Evolutionary conservation across 30 jellyfish, hydroid and myxozoan species (phyloP), one percentile per base, ranked within the genome.

Genomic region (Aurelia sp.): DNA sequence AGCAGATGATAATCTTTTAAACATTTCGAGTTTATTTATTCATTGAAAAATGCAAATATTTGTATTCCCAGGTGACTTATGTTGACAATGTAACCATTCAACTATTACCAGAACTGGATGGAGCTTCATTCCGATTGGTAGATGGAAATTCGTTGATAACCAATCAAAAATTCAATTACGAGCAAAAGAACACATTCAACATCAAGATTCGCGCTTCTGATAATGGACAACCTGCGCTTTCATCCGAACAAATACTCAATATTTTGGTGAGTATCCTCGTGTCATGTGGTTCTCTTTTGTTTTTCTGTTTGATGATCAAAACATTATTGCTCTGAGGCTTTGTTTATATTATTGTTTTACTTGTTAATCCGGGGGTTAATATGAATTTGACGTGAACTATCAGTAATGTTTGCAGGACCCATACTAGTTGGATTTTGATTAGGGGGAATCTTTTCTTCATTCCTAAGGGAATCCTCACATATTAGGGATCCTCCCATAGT

Each of bases 161-260:
- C 92, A 82, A 82, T 82, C 85, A 82, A 78, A 52, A 48, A n/a
- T 67, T 86, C 67, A 85, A 86, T 57, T 86, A 86, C 70, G 96
- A 86, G 65, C 60, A 67, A 48, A 75, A 67, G 88, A 86, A 62
- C 55, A 22, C 40, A 60, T 76, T 53, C 61, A 9, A 80, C 4
- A 75, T 86, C 82, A 74, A 48, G 47, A 67, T 86, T 67, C 85
- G 80, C 65, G 96, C 90, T n/a, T 47, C 85, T 16, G 96, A 86
- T 73, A 76, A 69, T 69, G 96, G 90, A 9, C 22, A 35, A 48
- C 90, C 96, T 57, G 60, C 68, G 7, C 85, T 75, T 63, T 82
- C 92, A 11, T 68, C 92, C 20, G 81, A 22, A 15, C 72, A 69
- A 61, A 82, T 53, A 69, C 79, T 82, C 41, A 38, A 82, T 71